Evolutionary conservation across 2,797 vertebrate species (phyloP).

Genomic region (Sphaeramia orbicularis): DNA sequence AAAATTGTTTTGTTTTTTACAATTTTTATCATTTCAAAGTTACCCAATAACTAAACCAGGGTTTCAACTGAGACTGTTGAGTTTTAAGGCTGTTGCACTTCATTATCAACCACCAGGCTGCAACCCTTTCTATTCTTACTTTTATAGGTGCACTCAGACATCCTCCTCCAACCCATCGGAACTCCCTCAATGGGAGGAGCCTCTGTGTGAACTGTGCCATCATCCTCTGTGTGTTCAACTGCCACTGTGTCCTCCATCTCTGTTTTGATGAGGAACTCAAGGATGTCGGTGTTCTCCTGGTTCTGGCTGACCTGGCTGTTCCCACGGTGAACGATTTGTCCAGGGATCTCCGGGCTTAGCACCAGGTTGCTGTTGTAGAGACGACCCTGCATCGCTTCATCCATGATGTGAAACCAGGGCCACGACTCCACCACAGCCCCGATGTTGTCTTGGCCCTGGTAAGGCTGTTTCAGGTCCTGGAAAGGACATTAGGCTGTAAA

Average conservation of each 20-base stretch:
- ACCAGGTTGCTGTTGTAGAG: constrained; percentile 78
- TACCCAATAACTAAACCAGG: too few relatives aligned
- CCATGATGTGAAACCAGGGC: constrained; percentile 84
- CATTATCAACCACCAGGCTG: too few relatives aligned
- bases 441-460: constrained; percentile 70
- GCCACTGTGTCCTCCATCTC: constrained; percentile 80
- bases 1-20: too few relatives aligned
- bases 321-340: constrained; percentile 7
- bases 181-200: constrained; percentile 47
- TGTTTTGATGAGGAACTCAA: constrained; percentile 85
- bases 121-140: constrained; percentile 50
- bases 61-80: too few relatives aligned
- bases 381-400: constrained; percentile 80
- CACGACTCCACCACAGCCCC: constrained; percentile 72
- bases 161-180: constrained; percentile 81
- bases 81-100: too few relatives aligned
- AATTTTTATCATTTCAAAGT: too few relatives aligned
- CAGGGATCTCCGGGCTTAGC: constrained; percentile 51
- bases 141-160: constrained; percentile 80
- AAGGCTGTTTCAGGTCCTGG: constrained; percentile 81
- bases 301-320: constrained; percentile 46
- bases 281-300: constrained; percentile 79
- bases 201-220: constrained; percentile 3
- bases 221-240: constrained; percentile 21
- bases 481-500: not conserved